phyloP scores from a whole-genome alignment of 2,888 invertebrate genomes.

The Slavum lentiscoides region DNA sequence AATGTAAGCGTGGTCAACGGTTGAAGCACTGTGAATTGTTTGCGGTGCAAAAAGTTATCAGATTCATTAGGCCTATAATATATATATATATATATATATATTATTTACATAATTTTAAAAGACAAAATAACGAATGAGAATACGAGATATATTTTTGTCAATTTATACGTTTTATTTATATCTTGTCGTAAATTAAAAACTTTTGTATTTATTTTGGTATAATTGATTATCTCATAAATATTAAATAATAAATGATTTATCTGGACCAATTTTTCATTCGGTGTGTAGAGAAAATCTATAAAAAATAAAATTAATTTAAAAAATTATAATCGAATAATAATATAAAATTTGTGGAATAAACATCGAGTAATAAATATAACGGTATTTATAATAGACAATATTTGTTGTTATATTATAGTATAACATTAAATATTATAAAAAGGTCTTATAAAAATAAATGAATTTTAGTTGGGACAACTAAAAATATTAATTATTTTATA shows the following conservation, averaged over 20 bases:
- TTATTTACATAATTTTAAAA: not conserved
- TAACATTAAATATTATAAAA: no score
- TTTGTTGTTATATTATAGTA: no score
- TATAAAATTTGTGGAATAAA: not conserved
- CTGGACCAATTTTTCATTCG: not conserved
- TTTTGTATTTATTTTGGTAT: constrained; percentile 25
- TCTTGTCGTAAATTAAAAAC: constrained; percentile 28
- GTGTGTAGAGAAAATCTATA: not conserved
- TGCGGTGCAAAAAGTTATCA: constrained; percentile 3
- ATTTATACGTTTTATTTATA: not conserved
- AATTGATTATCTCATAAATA: constrained; percentile 3
- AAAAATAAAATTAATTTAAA: no score
- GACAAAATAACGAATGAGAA: not conserved
- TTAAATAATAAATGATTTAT: constrained; percentile 32
- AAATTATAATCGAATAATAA: constrained; percentile 10
- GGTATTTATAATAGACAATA: not conserved
- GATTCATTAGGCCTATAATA: constrained; percentile 7
- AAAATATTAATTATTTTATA: no score
- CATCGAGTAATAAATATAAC: constrained; percentile 11
- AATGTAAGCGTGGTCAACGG: not conserved
- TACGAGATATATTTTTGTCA: not conserved
- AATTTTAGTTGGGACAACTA: no score
- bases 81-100: not conserved
- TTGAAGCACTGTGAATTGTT: not conserved
- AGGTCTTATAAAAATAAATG: no score